Percentiles rank a stretch among this genome's conserved stretches.
These are phyloP conservation scores for Penaeus monodon DNA, from an alignment of 2,888 invertebrate species.

Conservation along the genomic window DNA sequence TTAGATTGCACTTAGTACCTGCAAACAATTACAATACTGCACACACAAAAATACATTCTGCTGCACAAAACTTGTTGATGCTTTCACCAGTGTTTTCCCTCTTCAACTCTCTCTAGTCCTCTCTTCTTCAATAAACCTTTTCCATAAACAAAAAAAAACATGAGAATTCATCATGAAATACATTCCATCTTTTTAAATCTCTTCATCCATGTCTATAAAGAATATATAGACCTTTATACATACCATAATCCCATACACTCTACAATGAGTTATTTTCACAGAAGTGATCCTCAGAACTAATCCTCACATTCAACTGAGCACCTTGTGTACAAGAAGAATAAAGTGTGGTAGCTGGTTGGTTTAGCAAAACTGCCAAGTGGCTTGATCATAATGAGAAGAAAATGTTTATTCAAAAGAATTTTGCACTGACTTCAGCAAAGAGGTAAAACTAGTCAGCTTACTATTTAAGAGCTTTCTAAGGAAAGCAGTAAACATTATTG, in stretches of 20 bases:
- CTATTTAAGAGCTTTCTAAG: constrained; percentile 7
- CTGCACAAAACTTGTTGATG: too few relatives aligned
- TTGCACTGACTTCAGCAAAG: background rate
- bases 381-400: constrained; percentile 7
- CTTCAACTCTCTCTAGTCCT: too few relatives aligned
- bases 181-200: background rate
- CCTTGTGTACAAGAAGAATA: too few relatives aligned
- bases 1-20: too few relatives aligned
- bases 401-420: background rate
- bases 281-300: too few relatives aligned
- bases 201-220: background rate
- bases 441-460: constrained; percentile 4
- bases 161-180: constrained; percentile 1
- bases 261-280: too few relatives aligned
- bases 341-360: too few relatives aligned
- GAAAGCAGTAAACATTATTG: constrained; percentile 23
- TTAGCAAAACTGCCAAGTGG: too few relatives aligned
- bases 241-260: background rate
- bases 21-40: too few relatives aligned
- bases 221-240: background rate
- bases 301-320: too few relatives aligned
- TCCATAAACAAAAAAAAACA: background rate
- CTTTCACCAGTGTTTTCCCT: too few relatives aligned
- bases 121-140: background rate
- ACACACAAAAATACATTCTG: too few relatives aligned